phyloP scores from a whole-genome alignment of 2,888 invertebrate species.

The Rotaria sp. region DNA sequence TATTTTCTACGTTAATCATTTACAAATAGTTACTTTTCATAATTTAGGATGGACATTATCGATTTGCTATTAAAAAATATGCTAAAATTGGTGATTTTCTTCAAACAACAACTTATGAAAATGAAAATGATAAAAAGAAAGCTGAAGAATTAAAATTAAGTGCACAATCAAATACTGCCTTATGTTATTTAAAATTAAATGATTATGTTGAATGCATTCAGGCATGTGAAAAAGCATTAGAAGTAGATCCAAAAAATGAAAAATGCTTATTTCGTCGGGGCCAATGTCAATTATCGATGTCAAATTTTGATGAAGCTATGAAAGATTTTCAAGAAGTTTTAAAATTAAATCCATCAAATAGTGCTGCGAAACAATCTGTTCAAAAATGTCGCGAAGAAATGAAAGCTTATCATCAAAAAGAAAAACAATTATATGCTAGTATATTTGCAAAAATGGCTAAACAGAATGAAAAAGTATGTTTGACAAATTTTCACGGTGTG shows the following conservation, averaged over 20 bases:
- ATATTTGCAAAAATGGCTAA: conserved; percentile 28
- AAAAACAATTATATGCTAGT: conserved; percentile 37
- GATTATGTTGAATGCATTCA: conserved; percentile 67
- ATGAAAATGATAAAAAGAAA: conserved; percentile 56
- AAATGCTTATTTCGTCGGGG: conserved; percentile 84
- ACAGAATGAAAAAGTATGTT: neutral
- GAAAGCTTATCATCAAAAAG: conserved; percentile 53
- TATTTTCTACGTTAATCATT: too few relatives aligned
- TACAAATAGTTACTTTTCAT: neutral
- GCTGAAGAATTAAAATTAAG: conserved; percentile 63
- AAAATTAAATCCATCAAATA: conserved; percentile 74
- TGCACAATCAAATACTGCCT: conserved; percentile 71
- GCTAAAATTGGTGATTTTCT: conserved; percentile 67
- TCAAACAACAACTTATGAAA: conserved; percentile 59
- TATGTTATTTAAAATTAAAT: conserved; percentile 72
- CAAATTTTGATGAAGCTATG: conserved; percentile 71
- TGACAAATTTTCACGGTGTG: too few relatives aligned
- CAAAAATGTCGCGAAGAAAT: conserved; percentile 66
- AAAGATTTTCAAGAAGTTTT: conserved; percentile 71
- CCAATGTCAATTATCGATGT: conserved; percentile 68
- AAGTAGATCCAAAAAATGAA: conserved; percentile 68
- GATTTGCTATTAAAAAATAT: conserved; percentile 77
- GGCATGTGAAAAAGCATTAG: conserved; percentile 70
- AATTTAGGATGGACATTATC: conserved; percentile 62
- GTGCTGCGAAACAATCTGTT: conserved; percentile 74